Evolutionary conservation across 2,888 invertebrate species (phyloP), one percentile per base, ranked within the genome.

Genomic region (Conops quadrifasciatus): DNA sequence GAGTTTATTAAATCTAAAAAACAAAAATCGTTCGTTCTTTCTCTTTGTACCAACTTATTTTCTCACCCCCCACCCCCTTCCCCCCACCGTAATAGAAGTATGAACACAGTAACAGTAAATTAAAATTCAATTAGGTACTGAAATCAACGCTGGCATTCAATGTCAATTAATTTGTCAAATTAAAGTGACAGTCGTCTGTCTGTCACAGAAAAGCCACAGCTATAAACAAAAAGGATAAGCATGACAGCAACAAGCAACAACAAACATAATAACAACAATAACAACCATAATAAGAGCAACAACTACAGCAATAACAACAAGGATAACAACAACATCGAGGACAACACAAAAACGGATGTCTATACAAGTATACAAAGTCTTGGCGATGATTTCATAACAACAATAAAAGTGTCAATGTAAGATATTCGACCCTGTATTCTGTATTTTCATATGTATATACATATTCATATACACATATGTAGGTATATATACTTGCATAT

Each of bases 81-180:
- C 9, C 4, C 36, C 36, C 36, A 9, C 56, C 21, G 13, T 21
- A 15, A 26, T 21, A 19, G n/a, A 56, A 1, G 19, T 36, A 36
- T 36, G 9, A 36, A 36, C 2, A 21, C 56, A 4, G 58, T 21
- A 21, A 15, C 60, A 62, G 30, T 45, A 75, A 76, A 75, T 75
- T 74, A 75, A 77, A 75, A 75, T 67, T 72, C 70, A 70, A 74
- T 69, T 75, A 73, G 69, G 47, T 24, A 66, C 62, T 59, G 70
- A 70, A 74, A 74, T 74, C 70, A 73, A 62, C 47, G 70, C 60
- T 59, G 49, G 67, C 73, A 72, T 73, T 73, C 73, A 78, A 80
- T 78, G 77, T 73, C 78, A 82, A 82, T 82, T 81, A 82, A 79
- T 77, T 81, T 79, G 77, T 81, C 81, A 81, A 81, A 81, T 81